Base-by-base conservation (phyloP, 2,113 vertebrate genomes). In the Eira barbara region DNA sequence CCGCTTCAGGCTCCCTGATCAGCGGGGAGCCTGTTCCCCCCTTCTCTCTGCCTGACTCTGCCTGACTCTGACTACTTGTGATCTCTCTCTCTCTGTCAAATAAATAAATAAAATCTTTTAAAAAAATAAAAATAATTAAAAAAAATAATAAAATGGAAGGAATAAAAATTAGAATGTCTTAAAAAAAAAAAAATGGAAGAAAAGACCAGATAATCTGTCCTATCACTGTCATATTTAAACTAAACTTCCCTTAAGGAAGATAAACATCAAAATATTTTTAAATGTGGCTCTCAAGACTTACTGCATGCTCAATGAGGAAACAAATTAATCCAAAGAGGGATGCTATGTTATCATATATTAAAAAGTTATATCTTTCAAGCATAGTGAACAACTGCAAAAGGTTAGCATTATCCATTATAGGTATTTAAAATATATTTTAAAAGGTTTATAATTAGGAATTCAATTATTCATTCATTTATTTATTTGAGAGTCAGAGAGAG, bases 381-480 rank as follows among this genome's bases (percentile, higher is more conserved):
- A 89, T 29, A 90, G 20, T 63, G 8, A 93, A 89, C 69, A 12
- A 76, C 21, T 63, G 34, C 2, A 49, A 93, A 95, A 49, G 6
- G 13, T 34, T 89, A 73, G 84, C n/a, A 69, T 67, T 89, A 14
- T 52, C 27, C 61, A 63, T 59, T 89, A 76, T 14, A 52, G 15
- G 34, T 82, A 87, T 76, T 91, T 76, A 63, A 78, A 93, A 74
- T 95, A n/a, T 39, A 34, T 12, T 86, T 3, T 23, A 86, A 93
- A 94, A 69, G 1, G 12, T 74, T 91, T 95, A 49, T 85, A 96
- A 89, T 89, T 83, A 89, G 25, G 12, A 96, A 97, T 81, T 97
- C 47, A 94, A 87, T 81, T 83, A 93, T 89, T 89, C 27, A 59
- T n/a, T 69, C 67, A 69, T 21, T 69, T n/a, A 65, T 65, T 65